Base-by-base conservation (phyloP, 2,888 invertebrate genomes). In the Nomada ruficornis region DNA sequence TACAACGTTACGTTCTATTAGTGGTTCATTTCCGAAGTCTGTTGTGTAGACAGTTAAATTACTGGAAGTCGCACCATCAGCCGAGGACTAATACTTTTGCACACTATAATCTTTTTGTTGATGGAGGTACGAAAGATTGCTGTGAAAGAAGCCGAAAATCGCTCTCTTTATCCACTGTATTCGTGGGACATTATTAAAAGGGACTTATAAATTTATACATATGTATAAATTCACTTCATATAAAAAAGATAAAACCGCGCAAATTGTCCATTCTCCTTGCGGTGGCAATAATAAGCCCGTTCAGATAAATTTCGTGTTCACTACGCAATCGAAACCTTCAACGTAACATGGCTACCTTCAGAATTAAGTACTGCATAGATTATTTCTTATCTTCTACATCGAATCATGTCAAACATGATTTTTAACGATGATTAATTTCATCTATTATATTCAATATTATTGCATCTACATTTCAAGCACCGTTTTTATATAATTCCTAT, bases 281-380 rank as follows among this genome's bases (percentile, higher is more conserved):
- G 73, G 29, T 50, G 20, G 52, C 57, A 75, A 69, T 71, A 26
- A 52, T 54, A 63, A 69, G 64, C 47, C 26, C 13, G 26, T 55
- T 70, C 60, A 67, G 36, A 59, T 52, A 42, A 69, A 70, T 70
- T 79, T 81, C 54, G 54, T 72, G 44, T n/a, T 64, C 52, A 5
- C 69, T 67, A 65, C 69, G 70, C 11, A 70, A 62, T 67, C 62
- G 20, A 67, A 64, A 47, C 64, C 26, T 79, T 20, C 20, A 50
- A 50, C 47, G 36, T 65, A 74, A 81, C 29, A 81, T 81, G 79
- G 81, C 79, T 36, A 79, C 73, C 54, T 54, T n/a, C 29, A 73
- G 50, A 63, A 47, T 26, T 50, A 13, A 57, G 50, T 59, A 44
- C 20, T 10, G n/a, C 18, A 71, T 77, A 60, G 55, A 42, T 80